Evolutionary conservation across 2,113 vertebrate species (phyloP).

Genomic region (Bagarius yarrelli): DNA sequence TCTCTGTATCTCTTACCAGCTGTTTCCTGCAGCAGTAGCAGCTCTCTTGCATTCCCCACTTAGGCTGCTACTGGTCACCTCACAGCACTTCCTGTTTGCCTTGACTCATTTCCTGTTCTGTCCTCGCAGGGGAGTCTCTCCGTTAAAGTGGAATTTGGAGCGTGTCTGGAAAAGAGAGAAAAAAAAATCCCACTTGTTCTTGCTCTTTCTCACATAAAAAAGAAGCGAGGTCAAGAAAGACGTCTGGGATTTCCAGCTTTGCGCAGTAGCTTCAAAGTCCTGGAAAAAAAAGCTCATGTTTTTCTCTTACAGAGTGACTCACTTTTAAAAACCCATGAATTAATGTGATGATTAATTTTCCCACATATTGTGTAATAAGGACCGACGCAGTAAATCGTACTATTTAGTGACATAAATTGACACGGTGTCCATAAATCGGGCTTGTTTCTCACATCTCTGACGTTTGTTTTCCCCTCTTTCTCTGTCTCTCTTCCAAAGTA

Average conservation of each 20-base stretch:
- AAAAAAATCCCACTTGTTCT: conserved; percentile 21
- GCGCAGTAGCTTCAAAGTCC: conserved; percentile 41
- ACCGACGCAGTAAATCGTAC: background rate
- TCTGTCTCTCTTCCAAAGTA: background rate
- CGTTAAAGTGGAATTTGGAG: conserved; percentile 44
- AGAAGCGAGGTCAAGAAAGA: background rate
- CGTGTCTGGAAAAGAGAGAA: conserved; percentile 41
- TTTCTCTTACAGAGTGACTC: background rate
- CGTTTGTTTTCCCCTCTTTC: too few relatives aligned
- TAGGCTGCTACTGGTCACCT: conserved; percentile 72
- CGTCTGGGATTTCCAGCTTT: conserved; percentile 40
- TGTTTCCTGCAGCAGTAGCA: conserved; percentile 75
- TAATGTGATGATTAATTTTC: conserved; percentile 2
- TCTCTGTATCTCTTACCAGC: conserved; percentile 65
- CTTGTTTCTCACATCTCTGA: background rate
- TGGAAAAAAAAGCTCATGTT: conserved; percentile 42
- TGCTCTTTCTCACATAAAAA: conserved; percentile 15
- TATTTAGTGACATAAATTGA: background rate
- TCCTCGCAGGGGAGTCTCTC: conserved; percentile 50
- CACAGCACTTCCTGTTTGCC: conserved; percentile 72
- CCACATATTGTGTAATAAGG: background rate
- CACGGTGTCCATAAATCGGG: background rate
- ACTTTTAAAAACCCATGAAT: background rate
- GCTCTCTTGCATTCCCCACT: conserved; percentile 59
- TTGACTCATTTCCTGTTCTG: conserved; percentile 71